These are phyloP conservation scores for Erpobdella octoculata DNA, from an alignment of 2,888 invertebrate genomes.

Conservation along the genomic window DNA sequence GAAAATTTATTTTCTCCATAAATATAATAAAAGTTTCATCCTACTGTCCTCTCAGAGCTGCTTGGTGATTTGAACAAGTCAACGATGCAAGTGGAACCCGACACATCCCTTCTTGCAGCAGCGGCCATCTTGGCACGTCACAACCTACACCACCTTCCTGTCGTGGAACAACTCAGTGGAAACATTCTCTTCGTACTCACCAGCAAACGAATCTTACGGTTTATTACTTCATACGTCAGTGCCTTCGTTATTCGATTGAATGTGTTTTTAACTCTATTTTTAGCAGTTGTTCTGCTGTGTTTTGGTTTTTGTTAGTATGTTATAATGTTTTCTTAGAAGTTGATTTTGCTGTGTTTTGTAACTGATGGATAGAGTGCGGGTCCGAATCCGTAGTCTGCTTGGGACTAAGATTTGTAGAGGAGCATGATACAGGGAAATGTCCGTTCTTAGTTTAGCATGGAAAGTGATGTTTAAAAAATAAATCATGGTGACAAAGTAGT, in stretches of 20 bases:
- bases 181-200: constrained; percentile 96
- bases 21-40: too few species aligned
- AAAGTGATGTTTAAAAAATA: too few species aligned
- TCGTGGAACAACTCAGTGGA: constrained; percentile 87
- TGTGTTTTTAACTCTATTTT: neutral
- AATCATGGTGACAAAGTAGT: too few species aligned
- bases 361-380: too few species aligned
- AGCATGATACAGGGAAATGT: too few species aligned
- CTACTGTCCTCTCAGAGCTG: constrained; percentile 60
- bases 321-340: neutral
- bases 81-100: constrained; percentile 80
- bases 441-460: too few species aligned
- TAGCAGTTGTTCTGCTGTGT: neutral
- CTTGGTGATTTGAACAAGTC: constrained; percentile 76
- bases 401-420: too few species aligned
- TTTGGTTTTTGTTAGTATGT: neutral
- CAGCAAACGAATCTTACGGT: constrained; percentile 92
- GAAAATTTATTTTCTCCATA: too few species aligned
- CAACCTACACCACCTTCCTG: constrained; percentile 91
- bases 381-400: too few species aligned
- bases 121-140: constrained; percentile 83
- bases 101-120: constrained; percentile 72
- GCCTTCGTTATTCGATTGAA: neutral
- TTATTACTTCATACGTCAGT: constrained; percentile 95
- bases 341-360: neutral